A percentile compares a stretch with the other conserved stretches of the same genome.
These are phyloP conservation scores for Leptopilina drosophilae DNA, from an alignment of 2,888 invertebrate species.

Conservation along the genomic window DNA sequence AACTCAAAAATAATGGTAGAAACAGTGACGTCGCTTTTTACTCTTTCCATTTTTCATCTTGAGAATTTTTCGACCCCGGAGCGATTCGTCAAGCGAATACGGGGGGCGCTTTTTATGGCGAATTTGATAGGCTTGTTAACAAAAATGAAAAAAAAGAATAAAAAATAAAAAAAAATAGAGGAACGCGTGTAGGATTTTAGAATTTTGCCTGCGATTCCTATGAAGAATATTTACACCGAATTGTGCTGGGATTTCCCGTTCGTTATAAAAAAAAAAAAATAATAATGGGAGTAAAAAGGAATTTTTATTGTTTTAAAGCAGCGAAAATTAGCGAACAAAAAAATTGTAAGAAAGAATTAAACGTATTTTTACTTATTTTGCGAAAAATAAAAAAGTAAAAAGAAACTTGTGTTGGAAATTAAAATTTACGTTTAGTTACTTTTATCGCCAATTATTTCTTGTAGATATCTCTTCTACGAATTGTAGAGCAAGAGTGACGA, in stretches of 20 bases:
- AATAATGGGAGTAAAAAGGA: background rate
- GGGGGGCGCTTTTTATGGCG: slow-evolving; percentile 22
- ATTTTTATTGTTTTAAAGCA: background rate
- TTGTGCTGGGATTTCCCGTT: slow-evolving; percentile 16
- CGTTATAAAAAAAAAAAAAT: background rate
- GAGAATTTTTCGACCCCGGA: slow-evolving; percentile 17
- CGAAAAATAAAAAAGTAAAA: too few species aligned
- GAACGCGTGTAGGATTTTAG: slow-evolving; percentile 27
- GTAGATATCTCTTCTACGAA: slow-evolving; percentile 29
- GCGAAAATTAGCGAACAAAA: background rate
- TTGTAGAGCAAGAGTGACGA: slow-evolving; percentile 19
- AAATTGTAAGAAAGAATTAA: background rate
- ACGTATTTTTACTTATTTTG: background rate
- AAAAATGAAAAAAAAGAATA: too few species aligned
- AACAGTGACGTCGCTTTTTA: slow-evolving; percentile 6
- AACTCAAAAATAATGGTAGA: background rate
- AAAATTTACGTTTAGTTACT: slow-evolving; percentile 14
- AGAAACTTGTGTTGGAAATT: background rate
- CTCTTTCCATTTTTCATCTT: slow-evolving; percentile 17
- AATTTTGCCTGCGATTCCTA: slow-evolving; percentile 36
- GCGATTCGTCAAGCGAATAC: slow-evolving; percentile 11
- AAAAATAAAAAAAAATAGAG: background rate
- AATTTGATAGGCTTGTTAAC: slow-evolving; percentile 34
- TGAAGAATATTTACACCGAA: slow-evolving; percentile 24
- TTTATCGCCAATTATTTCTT: background rate